A percentile compares a stretch with the other conserved stretches of the same genome.
Evolutionary conservation across 2,113 vertebrate species (phyloP).

Genomic region (Thalassarche chlororhynchos): DNA sequence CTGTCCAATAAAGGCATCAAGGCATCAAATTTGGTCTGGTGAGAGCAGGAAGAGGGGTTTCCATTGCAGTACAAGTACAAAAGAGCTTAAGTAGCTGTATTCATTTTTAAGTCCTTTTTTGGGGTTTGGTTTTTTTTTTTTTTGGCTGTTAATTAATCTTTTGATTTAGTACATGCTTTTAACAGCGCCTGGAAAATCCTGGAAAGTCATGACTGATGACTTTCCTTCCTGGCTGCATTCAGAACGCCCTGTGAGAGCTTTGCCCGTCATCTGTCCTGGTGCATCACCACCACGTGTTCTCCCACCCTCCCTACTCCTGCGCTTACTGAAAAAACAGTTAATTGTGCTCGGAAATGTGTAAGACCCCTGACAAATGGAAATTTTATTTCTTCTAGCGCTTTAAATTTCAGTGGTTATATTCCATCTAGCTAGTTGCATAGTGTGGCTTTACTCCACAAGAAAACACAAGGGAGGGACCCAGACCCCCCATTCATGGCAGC

Average conservation of each 20-base stretch:
- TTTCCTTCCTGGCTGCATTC: not conserved
- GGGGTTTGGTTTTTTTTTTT: too few relatives aligned
- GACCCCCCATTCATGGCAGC: not conserved
- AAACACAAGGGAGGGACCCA: fast-evolving
- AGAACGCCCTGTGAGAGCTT: not conserved
- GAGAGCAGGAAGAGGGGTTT: not conserved
- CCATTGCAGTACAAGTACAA: not conserved
- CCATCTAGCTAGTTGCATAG: not conserved
- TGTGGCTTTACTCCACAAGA: fast-evolving
- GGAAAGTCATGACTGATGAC: not conserved
- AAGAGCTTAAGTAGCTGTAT: not conserved
- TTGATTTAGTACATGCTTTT: not conserved
- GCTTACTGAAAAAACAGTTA: not conserved
- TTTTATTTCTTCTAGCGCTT: not conserved
- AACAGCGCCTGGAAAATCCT: not conserved
- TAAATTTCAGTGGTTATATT: not conserved
- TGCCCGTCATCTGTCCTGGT: not conserved
- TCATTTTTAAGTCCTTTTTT: not conserved
- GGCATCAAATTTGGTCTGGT: not conserved
- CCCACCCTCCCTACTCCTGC: not conserved
- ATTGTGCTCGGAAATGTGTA: not conserved
- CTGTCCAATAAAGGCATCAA: not conserved
- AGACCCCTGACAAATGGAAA: not conserved
- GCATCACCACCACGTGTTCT: fast-evolving
- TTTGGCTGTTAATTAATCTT: not conserved